These are phyloP conservation scores for Phania funesta DNA, from an alignment of 2,888 invertebrate species.

Conservation along the genomic window DNA sequence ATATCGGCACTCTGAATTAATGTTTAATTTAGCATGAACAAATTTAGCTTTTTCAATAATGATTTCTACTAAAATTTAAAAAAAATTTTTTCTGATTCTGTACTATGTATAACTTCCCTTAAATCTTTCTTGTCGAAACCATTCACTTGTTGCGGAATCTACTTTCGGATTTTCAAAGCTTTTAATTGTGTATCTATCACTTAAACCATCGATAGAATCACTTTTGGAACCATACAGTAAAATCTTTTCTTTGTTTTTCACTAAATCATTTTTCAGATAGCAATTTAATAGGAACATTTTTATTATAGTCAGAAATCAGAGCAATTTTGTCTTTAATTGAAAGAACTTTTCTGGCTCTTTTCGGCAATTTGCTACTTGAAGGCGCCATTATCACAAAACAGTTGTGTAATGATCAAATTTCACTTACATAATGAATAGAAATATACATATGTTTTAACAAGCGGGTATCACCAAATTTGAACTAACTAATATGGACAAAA, in stretches of 20 bases:
- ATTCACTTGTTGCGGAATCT: not conserved
- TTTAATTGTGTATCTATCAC: not conserved
- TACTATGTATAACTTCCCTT: too few species aligned
- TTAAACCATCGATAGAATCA: constrained; percentile 25
- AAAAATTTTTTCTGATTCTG: too few species aligned
- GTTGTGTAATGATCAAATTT: constrained; percentile 19
- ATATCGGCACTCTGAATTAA: too few species aligned
- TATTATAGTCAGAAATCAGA: not conserved
- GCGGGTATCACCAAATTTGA: too few species aligned
- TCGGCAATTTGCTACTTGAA: constrained; percentile 19
- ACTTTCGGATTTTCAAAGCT: not conserved
- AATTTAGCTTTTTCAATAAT: too few species aligned
- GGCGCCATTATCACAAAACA: constrained; percentile 32
- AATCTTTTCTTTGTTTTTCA: constrained; percentile 24
- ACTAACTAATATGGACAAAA: too few species aligned
- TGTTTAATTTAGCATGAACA: too few species aligned
- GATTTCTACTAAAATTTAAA: too few species aligned
- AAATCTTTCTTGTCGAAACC: not conserved
- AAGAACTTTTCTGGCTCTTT: constrained; percentile 49
- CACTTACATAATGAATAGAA: constrained; percentile 10
- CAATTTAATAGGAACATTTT: constrained; percentile 11
- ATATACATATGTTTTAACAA: not conserved
- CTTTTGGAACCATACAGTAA: constrained; percentile 29
- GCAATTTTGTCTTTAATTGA: constrained; percentile 31
- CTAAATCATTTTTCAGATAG: constrained; percentile 23